phyloP scores from a whole-genome alignment of 2,888 invertebrate genomes.

The Petrolisthes cinctipes region DNA sequence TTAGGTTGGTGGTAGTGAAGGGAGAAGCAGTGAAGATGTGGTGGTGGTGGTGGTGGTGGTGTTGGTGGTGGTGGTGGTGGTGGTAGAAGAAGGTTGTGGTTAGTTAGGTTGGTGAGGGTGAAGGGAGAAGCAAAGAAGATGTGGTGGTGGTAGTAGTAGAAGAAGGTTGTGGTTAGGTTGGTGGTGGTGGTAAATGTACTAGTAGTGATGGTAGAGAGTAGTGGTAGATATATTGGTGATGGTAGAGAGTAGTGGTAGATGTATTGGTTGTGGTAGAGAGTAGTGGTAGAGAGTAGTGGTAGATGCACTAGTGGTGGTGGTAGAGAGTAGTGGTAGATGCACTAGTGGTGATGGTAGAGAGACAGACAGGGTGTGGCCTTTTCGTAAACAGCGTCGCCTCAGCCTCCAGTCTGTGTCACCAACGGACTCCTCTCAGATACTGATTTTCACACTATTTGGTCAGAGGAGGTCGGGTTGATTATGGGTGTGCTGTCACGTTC shows the following conservation, averaged over 20 bases:
- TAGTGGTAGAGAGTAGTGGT: not conserved
- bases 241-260: not conserved
- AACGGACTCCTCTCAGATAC: no score
- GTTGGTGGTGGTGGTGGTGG: not conserved
- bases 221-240: not conserved
- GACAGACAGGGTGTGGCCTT: not conserved
- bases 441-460: no score
- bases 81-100: not conserved
- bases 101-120: not conserved
- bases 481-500: no score
- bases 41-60: not conserved
- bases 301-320: not conserved
- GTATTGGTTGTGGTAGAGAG: not conserved
- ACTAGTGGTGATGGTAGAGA: not conserved
- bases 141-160: not conserved
- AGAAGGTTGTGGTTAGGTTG: not conserved
- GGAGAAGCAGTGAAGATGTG: not conserved
- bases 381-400: no score
- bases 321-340: not conserved
- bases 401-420: no score
- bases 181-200: not conserved
- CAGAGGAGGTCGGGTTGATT: no score
- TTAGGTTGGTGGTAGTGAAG: not conserved
- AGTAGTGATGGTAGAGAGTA: not conserved
- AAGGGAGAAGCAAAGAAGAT: not conserved